These are phyloP conservation scores for Damaliscus lunatus DNA, from an alignment of 2,113 vertebrate genomes.

Conservation along the genomic window DNA sequence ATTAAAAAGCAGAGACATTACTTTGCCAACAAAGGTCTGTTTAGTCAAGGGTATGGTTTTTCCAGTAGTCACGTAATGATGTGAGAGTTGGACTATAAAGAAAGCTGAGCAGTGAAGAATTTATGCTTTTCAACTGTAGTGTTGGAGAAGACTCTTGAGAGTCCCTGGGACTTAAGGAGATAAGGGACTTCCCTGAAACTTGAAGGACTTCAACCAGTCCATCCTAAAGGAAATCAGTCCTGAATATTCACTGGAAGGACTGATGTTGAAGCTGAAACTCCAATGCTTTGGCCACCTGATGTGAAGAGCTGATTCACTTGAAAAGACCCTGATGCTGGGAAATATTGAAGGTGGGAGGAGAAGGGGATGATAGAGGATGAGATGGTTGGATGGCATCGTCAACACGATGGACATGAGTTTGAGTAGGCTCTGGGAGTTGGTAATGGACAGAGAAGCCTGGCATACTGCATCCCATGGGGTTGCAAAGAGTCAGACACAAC, in stretches of 20 bases:
- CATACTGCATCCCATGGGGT: not conserved
- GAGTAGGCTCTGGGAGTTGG: not conserved
- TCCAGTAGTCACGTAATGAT: not conserved
- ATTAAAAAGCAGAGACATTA: not conserved
- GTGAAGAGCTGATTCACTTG: not conserved
- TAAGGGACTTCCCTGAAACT: not conserved
- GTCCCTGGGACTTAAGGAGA: not conserved
- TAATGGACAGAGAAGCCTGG: not conserved
- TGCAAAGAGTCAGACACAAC: not conserved
- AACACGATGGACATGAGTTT: not conserved
- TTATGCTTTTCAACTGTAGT: not conserved
- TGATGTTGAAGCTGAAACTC: not conserved
- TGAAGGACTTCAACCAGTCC: not conserved
- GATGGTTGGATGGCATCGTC: rapidly evolving
- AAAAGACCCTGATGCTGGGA: not conserved
- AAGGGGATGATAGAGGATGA: not conserved
- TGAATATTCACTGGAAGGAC: not conserved
- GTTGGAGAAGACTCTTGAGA: not conserved
- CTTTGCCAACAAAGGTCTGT: not conserved
- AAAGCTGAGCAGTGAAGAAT: not conserved
- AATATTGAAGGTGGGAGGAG: not conserved
- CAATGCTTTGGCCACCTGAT: not conserved
- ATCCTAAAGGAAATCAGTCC: not conserved
- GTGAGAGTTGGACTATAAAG: not conserved
- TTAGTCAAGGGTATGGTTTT: not conserved